Percentiles rank a stretch among this genome's conserved stretches.
phyloP scores from a whole-genome alignment of 2,113 vertebrate genomes.

The Microcebus tavaratra region DNA sequence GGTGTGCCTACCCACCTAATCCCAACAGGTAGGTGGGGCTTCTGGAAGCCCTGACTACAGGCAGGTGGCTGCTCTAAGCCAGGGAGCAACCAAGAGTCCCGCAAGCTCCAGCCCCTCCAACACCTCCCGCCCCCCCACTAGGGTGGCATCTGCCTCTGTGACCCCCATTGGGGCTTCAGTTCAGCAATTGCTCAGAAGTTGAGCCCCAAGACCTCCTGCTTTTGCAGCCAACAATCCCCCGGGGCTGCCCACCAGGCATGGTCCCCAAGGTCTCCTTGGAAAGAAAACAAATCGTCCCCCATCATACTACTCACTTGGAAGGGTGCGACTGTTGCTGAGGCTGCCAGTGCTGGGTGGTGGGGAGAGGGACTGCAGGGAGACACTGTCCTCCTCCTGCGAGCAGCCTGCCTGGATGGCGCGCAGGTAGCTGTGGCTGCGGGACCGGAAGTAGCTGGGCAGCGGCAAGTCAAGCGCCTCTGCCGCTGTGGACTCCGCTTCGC shows the following conservation, averaged over 20 bases:
- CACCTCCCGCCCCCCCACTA: not conserved
- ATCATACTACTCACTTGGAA: constrained; percentile 91
- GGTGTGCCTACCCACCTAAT: not conserved
- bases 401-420: constrained; percentile 99
- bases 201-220: not conserved
- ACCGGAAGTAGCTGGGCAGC: constrained; percentile 96
- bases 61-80: not conserved
- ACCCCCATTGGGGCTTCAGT: not conserved
- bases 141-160: not conserved
- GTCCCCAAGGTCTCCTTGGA: not conserved
- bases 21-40: not conserved
- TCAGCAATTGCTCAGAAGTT: not conserved
- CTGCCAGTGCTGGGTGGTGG: constrained; percentile 92
- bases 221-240: not conserved
- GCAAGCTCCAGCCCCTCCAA: not conserved
- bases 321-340: constrained; percentile 92
- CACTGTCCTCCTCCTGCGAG: constrained; percentile 96
- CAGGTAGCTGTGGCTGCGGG: constrained; percentile 99
- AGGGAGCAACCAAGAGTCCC: not conserved
- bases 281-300: not conserved
- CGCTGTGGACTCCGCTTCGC: constrained; percentile 92
- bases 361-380: constrained; percentile 94
- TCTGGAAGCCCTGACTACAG: not conserved
- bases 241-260: not conserved
- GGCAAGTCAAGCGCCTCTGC: constrained; percentile 93